Evolutionary conservation across 2,888 invertebrate species (phyloP), one percentile per base, ranked within the genome.

Genomic region (Bellardia pandia): DNA sequence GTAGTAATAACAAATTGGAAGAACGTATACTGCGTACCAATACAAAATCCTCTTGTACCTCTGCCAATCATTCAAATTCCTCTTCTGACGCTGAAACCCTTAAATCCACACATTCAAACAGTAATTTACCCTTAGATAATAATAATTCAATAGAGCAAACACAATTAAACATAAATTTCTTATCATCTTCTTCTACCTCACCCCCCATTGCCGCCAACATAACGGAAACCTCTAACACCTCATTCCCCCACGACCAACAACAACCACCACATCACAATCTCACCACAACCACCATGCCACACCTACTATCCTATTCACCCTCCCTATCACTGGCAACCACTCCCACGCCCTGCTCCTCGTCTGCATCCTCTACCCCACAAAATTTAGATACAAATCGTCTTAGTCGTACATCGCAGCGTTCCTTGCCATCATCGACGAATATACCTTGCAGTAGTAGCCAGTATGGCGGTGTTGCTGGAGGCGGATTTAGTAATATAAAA

Each of bases 361-460:
- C 66, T 37, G 53, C 80, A n/a, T 71, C 81, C 69, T 82, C 81
- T n/a, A 71, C 85, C 16, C 87, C 85, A 11, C 85, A 85, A 80
- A 88, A 90, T 89, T 85, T 90, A 92, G 92, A 92, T 91, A 90
- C 91, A 92, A 91, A 90, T 91, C 92, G 91, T 89, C 91, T 91
- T 92, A 92, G 76, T 85, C 86, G 87, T 74, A 89, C 81, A 64
- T 85, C 87, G 66, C 86, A 87, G 80, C 79, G 88, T 56, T 85
- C 85, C 58, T 71, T 85, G 83, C 85, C 83, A 76, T 75, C 86
- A 23, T 53, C 86, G 42, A 86, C 88, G 37, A 76, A 86, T 62
- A 88, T 89, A 72, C 72, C 89, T 62, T 87, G 74, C 78, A 88
- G 74, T 79, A 88, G 74, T 75, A 88, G 84, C 74, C 87, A 68